Evolutionary conservation across 1,140 invertebrate species (phyloP), one percentile per base, ranked within the genome.

Genomic region (Alviniconcha marisindica): DNA sequence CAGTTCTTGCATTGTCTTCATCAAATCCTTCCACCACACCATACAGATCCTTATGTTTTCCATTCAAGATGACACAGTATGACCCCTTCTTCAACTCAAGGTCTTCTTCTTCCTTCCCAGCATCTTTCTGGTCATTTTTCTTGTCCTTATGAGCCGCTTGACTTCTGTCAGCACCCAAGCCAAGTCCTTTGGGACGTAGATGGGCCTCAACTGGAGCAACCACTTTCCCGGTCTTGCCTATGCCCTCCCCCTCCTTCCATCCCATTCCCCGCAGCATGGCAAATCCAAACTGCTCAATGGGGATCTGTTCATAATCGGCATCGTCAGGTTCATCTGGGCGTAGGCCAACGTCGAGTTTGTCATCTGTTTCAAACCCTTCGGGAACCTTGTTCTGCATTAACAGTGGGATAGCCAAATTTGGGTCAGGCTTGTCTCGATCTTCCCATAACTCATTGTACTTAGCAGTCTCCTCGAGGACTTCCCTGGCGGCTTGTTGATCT

Each of bases 201-300:
- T 94, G 93, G 40, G 95, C 95, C 87, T 94, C 92, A 84, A 94
- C 88, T 69, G 94, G 91, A 78, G 92, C 89, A 10, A 95, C 93
- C 54, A 94, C 63, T 89, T 94, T 94, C 86, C 93, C 93, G 92
- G 94, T 95, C 82, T 90, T 91, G 0, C 95, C 96, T 90, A 95
- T 96, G 87, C 95, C 96, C 94, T 95, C 95, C 44, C 94, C 95
- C 85, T 96, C 95, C 87, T 95, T 95, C 97, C 97, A 99, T 0
- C 98, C 98, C 98, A 99, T 99, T 51, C 98, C 98, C 88, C 97
- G 93, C 24, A 99, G 93, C 96, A 99, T 96, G 7, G 98, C 98
- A 88, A 97, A 86, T 12, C 98, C 98, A 96, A 96, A 99, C 71
- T 96, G 95, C 91, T 95, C 95, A 71, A 99, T 95, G 1, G 98